phyloP scores from a whole-genome alignment of 1,140 invertebrate genomes.

The Oscheius sp. region DNA sequence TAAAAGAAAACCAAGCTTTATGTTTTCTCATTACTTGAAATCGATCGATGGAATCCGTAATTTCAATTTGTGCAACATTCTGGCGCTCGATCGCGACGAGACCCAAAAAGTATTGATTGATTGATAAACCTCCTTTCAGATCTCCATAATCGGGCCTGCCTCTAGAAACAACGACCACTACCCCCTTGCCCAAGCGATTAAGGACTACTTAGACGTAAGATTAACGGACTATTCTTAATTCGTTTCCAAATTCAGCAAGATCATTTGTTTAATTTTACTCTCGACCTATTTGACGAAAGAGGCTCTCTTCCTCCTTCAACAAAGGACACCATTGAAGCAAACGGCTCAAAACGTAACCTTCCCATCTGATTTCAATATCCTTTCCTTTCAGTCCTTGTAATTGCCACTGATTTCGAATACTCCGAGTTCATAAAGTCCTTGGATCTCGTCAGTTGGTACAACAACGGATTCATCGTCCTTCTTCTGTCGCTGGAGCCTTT shows the following conservation, averaged over 20 bases:
- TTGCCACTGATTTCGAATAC: not conserved
- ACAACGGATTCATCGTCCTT: not conserved
- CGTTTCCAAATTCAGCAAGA: too few relatives aligned
- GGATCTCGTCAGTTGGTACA: not conserved
- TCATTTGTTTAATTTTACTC: too few relatives aligned
- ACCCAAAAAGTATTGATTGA: too few relatives aligned
- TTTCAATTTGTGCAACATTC: too few relatives aligned
- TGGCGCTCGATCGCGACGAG: too few relatives aligned
- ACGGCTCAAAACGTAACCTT: not conserved
- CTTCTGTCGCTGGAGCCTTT: not conserved
- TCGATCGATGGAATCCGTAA: too few relatives aligned
- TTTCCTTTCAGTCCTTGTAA: not conserved
- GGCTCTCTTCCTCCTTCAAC: not conserved
- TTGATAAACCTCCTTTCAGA: not conserved
- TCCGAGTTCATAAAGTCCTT: not conserved
- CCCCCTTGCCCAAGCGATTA: not conserved
- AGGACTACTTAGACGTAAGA: not conserved
- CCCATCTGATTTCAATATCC: not conserved
- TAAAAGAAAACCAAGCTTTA: too few relatives aligned
- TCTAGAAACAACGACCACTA: not conserved
- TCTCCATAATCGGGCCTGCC: not conserved
- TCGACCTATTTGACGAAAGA: not conserved
- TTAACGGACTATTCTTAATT: not conserved
- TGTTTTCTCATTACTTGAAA: too few relatives aligned
- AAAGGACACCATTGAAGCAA: not conserved